Evolutionary conservation across 2,888 invertebrate genomes (phyloP), one percentile per base, ranked within the genome.

Genomic region (Sesia bembeciformis): DNA sequence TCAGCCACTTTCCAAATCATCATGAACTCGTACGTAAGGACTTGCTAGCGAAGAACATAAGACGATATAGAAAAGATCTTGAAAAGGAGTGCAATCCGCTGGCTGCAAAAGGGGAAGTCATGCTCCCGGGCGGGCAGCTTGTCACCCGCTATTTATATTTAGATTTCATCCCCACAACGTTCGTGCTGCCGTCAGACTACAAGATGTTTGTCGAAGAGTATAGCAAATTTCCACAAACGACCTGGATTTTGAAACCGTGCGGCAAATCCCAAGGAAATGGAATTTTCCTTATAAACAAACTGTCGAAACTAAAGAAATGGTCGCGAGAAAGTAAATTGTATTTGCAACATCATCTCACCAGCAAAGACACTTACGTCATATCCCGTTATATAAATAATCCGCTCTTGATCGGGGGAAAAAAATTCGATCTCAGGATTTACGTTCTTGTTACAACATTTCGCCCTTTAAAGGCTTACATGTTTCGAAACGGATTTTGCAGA

Each of bases 381-480:
- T 97, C 97, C 8, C 94, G 95, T 88, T 97, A 97, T 76, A 97
- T 98, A 61, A 96, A 97, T 71, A 97, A 97, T 89, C 98, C 98
- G 4, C 86, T 98, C 53, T 84, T 98, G 64, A 98, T 98, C 73
- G 97, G 97, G 52, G 97, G 97, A 3, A 97, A 97, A 82, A 98
- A 98, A 83, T 98, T 98, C 82, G 98, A 98, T 87, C 91, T 98
- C 58, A 92, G 98, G 61, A 89, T 98, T 52, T 98, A 97, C 78
- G 96, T 97, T 52, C 89, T 98, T 58, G 97, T 98, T 54, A 96
- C 97, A 4, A 96, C 97, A 0, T 98, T 97, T 78, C 92, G 96
- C 52, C 98, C 98, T 38, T 84, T 98, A 62, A 97, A 97, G 80
- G 97, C 95, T 42, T 98, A 97, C 82, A 92, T 97, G 72, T 98